Percentiles rank a stretch among this genome's conserved stretches.
These are phyloP conservation scores for Globia sparganii DNA, from an alignment of 2,888 invertebrate genomes.

Conservation along the genomic window DNA sequence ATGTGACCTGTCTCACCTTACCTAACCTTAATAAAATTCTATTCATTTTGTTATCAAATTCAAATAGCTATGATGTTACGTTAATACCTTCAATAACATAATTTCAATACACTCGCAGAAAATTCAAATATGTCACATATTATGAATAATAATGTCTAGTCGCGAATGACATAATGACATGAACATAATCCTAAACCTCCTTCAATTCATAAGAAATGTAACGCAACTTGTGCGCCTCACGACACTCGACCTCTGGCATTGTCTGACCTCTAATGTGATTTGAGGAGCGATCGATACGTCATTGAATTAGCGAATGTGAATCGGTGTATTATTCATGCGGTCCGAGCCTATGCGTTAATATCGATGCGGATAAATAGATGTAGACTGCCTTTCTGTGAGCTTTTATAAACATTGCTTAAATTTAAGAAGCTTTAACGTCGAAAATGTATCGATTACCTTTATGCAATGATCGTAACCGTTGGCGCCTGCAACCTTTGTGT, in stretches of 20 bases:
- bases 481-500: not conserved
- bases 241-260: constrained; percentile 20
- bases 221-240: constrained; percentile 9
- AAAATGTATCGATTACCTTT: not conserved
- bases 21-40: not conserved
- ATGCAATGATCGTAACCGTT: not conserved
- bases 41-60: not conserved
- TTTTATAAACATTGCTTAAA: not conserved
- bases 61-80: constrained; percentile 4
- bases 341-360: constrained; percentile 31
- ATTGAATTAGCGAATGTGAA: constrained; percentile 61
- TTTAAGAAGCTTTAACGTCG: not conserved
- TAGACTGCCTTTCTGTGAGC: not conserved
- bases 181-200: constrained; percentile 20
- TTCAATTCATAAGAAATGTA: constrained; percentile 9
- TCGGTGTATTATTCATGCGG: constrained; percentile 58
- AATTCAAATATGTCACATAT: constrained; percentile 8
- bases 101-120: constrained; percentile 10
- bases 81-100: constrained; percentile 7
- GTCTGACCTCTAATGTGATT: constrained; percentile 35
- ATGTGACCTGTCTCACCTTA: constrained; percentile 1
- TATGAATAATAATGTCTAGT: not conserved
- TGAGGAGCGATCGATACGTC: constrained; percentile 50
- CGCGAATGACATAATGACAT: constrained; percentile 6
- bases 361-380: constrained; percentile 12